Evolutionary conservation across 1,140 invertebrate species (phyloP).

Genomic region (Bombyx mandarina): DNA sequence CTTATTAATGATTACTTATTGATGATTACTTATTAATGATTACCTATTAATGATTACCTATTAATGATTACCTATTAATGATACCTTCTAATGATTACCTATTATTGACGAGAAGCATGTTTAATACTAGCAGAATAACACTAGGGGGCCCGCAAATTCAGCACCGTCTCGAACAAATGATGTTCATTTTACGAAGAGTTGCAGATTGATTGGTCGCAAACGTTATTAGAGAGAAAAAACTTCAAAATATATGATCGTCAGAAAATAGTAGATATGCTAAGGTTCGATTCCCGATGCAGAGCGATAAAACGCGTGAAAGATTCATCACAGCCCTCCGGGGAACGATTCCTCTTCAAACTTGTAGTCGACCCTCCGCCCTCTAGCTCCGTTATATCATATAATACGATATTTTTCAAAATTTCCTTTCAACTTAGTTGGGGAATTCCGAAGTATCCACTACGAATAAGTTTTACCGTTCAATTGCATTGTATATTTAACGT

Average conservation of each 20-base stretch:
- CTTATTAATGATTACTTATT: no score
- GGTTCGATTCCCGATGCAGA: slow-evolving; percentile 54
- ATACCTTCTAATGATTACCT: no score
- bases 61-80: no score
- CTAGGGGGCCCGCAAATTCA: no score
- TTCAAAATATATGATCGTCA: no score
- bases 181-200: slow-evolving; percentile 3
- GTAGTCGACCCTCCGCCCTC: slow-evolving; percentile 40
- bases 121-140: no score
- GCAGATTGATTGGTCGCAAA: slow-evolving; percentile 4
- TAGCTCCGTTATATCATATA: slow-evolving; percentile 45
- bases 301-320: slow-evolving; percentile 62
- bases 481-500: background rate
- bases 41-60: no score
- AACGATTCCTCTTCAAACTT: slow-evolving; percentile 54
- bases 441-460: slow-evolving; percentile 25
- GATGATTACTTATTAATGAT: no score
- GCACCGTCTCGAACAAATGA: no score
- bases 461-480: slow-evolving; percentile 27
- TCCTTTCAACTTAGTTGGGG: slow-evolving; percentile 32
- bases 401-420: slow-evolving; percentile 36
- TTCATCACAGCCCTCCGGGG: slow-evolving; percentile 53
- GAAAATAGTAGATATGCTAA: slow-evolving; percentile 14
- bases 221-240: no score
- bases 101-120: no score